Base-by-base conservation (phyloP, 1,140 invertebrate genomes). In the Oreohelix idahoensis region DNA sequence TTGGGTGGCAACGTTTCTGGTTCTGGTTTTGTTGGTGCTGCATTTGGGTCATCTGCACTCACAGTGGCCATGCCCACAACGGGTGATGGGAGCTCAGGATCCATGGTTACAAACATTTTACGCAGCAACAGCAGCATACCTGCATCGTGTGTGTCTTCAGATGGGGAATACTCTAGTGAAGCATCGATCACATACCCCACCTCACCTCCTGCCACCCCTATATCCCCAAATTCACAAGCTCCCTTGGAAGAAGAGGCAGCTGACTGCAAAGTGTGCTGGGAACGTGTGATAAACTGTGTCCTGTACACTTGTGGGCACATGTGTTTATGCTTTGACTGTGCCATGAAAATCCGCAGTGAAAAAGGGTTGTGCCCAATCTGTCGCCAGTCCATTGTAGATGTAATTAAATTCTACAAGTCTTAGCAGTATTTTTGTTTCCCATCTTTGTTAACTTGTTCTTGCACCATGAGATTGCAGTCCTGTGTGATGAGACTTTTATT, bases 311-410 rank as follows among this genome's bases (percentile, higher is more conserved):
- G 98, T 92, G 98, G 98, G 53, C 98, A 99, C 93, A 98, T 99
- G 96, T 99, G 98, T 90, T 98, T 99, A 97, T 99, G 98, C 91
- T 99, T 97, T 89, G 94, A 96, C n/a, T 99, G 98, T 93, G 97
- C 97, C 0, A 94, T 96, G 26, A 96, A 97, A 87, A 97, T 98
- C 89, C 98, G 97, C 96, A 94, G 96, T 66, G 96, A 96, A 35
- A 88, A 90, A 83, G 96, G 96, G 51, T 96, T 97, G 86, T 99
- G 98, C 93, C 98, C 98, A 0, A 95, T 99, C 32, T 99, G 98
- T 91, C 93, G 98, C 66, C 96, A 97, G 13, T 94, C 95, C 29
- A 99, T 99, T 85, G 95, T 95, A 87, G 98, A 99, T 91, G 97
- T 99, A 81, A 99, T 99, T 84, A 95, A 97, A 87, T 98, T 96